These are phyloP conservation scores for Himalopsyche japonica DNA, from an alignment of 2,888 invertebrate species.

Conservation along the genomic window DNA sequence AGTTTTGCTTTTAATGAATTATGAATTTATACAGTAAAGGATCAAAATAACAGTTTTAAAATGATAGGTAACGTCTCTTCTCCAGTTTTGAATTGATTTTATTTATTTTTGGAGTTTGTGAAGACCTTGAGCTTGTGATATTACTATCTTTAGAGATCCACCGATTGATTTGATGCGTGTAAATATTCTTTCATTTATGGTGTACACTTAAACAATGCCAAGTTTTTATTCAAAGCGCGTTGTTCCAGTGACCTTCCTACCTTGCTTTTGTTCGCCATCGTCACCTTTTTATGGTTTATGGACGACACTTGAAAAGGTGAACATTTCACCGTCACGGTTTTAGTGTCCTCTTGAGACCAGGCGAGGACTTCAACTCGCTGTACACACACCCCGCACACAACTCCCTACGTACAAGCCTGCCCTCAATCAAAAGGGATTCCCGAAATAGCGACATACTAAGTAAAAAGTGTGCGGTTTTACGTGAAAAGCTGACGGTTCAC, in stretches of 20 bases:
- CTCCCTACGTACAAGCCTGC: not conserved
- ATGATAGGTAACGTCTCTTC: no score
- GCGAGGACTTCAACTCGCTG: not conserved
- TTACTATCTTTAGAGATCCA: no score
- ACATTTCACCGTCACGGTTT: slow-evolving; percentile 1
- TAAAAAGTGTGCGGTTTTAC: not conserved
- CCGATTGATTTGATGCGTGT: not conserved
- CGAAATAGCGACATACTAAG: not conserved
- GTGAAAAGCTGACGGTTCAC: not conserved
- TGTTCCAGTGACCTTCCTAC: not conserved
- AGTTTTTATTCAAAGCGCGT: not conserved
- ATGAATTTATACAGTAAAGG: no score
- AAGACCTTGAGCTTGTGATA: no score
- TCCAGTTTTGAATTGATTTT: no score
- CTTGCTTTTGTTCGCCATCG: not conserved
- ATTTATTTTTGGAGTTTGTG: no score
- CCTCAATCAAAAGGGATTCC: not conserved
- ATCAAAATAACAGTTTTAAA: no score
- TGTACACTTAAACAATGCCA: not conserved
- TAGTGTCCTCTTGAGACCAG: not conserved
- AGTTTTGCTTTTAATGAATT: no score
- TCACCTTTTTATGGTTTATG: slow-evolving; percentile 1
- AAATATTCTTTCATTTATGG: not conserved
- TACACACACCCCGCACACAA: not conserved
- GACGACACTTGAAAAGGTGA: not conserved